These are phyloP conservation scores for Artemia sp. DNA, from an alignment of 2,888 invertebrate genomes.

Conservation along the genomic window DNA sequence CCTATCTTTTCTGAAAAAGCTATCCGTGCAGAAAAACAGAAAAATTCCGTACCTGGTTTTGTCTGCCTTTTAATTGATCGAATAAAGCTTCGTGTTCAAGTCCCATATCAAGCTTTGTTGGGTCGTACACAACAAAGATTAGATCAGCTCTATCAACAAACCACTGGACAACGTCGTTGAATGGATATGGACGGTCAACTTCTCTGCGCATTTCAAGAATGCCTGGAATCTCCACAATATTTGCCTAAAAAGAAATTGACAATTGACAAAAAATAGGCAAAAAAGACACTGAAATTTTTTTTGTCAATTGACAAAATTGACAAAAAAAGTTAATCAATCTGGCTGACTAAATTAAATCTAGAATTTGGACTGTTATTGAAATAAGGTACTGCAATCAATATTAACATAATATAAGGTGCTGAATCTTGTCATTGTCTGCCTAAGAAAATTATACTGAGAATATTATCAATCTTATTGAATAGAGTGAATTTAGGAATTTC, in stretches of 20 bases:
- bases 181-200: constrained; percentile 78
- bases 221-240: constrained; percentile 88
- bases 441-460: no score
- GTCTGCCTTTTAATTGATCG: constrained; percentile 81
- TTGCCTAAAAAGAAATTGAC: constrained; percentile 44
- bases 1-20: no score
- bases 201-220: constrained; percentile 84
- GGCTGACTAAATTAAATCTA: background rate
- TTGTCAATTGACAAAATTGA: no score
- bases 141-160: constrained; percentile 90
- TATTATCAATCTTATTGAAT: no score
- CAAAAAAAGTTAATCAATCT: background rate
- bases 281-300: no score
- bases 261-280: no score
- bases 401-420: no score
- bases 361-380: no score
- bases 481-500: no score
- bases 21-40: no score
- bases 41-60: constrained; percentile 49
- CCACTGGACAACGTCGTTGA: constrained; percentile 92
- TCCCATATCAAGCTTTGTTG: constrained; percentile 83
- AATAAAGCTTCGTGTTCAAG: constrained; percentile 85
- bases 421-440: no score
- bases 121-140: constrained; percentile 86
- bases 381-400: no score